Base-by-base conservation (phyloP, 2,113 vertebrate species). In the Gymnogyps californianus region DNA sequence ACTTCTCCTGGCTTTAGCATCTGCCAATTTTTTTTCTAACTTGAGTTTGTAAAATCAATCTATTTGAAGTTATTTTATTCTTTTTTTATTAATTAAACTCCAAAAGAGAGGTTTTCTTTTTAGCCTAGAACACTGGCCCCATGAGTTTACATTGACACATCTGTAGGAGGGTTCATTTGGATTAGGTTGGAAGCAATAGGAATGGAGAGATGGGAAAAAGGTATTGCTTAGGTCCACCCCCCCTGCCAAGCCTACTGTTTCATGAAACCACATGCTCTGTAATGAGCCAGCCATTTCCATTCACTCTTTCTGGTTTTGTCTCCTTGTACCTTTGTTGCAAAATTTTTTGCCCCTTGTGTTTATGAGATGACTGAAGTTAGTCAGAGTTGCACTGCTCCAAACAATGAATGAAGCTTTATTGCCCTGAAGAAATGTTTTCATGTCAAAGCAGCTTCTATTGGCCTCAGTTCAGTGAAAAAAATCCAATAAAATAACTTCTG, bases 401-500 rank as follows among this genome's bases (percentile, higher is more conserved):
- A 92, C 51, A 65, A 87, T 84, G 93, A 87, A 81, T 47, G 36
- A 85, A 91, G 65, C 18, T 65, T 93, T 74, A 58, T 87, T 94
- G 61, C 46, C 26, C 44, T 66, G 47, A 93, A 93, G 80, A 95
- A 95, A 87, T 61, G n/a, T 40, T 93, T 91, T 84, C 6, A 44
- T 92, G 95, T 93, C 70, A 93, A 93, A 94, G n/a, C 31, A 87
- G 71, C 32, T 85, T 42, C 71, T 87, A 42, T 21, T 88, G 83
- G 34, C 64, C 69, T 84, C 13, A 16, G 15, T 64, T 93, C 55
- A 80, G 46, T 82, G 64, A 75, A 95, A 97, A 80, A 94, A 90
- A 94, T 46, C 32, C 49, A 70, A 24, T 76, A 72, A 89, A 96
- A 86, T 12, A 46, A 54, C 59, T 44, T 59, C 81, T 82, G 70